Conservation (phyloP, 2,113 vertebrate genomes). For the Corythornis madagascariensis region DNA sequence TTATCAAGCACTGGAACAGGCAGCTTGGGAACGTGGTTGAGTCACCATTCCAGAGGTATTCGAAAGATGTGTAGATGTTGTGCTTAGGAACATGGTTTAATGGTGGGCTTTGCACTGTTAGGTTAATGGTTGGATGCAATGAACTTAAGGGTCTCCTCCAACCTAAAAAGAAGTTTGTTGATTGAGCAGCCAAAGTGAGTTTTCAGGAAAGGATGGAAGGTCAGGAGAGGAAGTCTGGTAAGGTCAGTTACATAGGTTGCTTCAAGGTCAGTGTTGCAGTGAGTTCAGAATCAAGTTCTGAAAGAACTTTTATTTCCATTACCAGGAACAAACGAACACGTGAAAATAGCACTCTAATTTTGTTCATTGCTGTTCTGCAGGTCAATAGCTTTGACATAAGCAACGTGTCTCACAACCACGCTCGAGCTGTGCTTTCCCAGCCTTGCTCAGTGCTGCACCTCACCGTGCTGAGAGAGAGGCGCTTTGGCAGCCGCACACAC, state of each 20-base stretch:
- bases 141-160: background rate
- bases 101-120: background rate
- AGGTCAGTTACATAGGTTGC: background rate
- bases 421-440: conserved; percentile 87
- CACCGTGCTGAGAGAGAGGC: conserved; percentile 91
- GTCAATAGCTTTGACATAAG: conserved; percentile 96
- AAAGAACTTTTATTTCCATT: background rate
- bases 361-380: conserved; percentile 54
- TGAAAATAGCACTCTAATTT: fast-evolving
- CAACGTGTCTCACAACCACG: conserved; percentile 93
- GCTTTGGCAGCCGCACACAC: conserved; percentile 82
- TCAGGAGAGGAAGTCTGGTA: background rate
- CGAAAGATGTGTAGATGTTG: fast-evolving
- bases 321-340: fast-evolving
- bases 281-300: background rate
- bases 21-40: background rate
- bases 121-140: background rate
- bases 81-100: background rate
- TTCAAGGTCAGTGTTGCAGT: background rate
- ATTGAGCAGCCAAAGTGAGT: background rate
- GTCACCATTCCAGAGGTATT: background rate
- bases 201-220: background rate
- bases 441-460: conserved; percentile 90
- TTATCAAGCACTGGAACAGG: background rate
- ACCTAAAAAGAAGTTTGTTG: background rate